phyloP scores from a whole-genome alignment of 1,140 invertebrate genomes.

The Calosoma granatense region DNA sequence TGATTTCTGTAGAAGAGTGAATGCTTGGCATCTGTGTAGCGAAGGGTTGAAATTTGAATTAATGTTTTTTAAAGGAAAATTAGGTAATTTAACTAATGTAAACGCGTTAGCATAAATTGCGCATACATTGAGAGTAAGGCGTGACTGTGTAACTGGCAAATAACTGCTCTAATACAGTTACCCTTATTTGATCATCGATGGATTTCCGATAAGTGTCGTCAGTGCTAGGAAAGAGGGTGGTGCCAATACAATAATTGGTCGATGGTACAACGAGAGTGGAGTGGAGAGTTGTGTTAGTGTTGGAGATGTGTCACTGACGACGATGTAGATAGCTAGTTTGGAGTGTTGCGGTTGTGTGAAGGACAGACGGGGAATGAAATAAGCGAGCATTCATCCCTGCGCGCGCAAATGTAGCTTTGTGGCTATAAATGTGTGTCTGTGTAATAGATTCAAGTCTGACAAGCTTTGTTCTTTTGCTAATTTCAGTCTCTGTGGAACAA shows the following conservation, averaged over 20 bases:
- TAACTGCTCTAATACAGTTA: too few species aligned
- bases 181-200: neutral
- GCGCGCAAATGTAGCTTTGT: neutral
- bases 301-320: too few species aligned
- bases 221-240: too few species aligned
- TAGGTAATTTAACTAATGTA: neutral
- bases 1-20: too few species aligned
- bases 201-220: neutral
- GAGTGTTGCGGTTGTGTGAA: too few species aligned
- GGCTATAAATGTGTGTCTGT: neutral
- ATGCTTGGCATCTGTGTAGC: too few species aligned
- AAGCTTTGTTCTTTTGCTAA: constrained; percentile 7
- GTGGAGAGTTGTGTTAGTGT: too few species aligned
- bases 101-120: neutral
- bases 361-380: neutral
- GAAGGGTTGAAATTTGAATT: neutral
- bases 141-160: too few species aligned
- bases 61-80: neutral
- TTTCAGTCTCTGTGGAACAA: constrained; percentile 3
- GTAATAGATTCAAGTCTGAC: constrained; percentile 1
- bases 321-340: too few species aligned
- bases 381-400: too few species aligned
- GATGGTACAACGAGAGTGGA: neutral
- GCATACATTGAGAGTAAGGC: neutral
- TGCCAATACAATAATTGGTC: neutral